phyloP scores from a whole-genome alignment of 92 coral and sea anemone species.

The Actinernus sp. region DNA sequence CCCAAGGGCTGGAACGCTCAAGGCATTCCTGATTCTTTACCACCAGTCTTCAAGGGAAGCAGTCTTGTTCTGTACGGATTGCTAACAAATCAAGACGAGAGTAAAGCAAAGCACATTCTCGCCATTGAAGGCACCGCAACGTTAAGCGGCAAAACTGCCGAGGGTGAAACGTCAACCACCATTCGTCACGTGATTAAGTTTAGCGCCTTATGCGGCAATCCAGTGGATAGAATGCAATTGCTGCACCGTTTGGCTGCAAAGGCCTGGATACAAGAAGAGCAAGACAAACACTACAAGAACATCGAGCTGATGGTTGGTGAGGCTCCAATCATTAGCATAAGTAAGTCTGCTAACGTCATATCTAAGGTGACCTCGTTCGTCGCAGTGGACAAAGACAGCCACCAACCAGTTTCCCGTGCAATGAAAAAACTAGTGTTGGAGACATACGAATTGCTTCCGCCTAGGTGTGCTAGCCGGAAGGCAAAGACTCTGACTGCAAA shows the following conservation, averaged over 20 bases:
- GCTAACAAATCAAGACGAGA: not conserved
- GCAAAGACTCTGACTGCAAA: too few species aligned
- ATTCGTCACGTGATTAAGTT: conserved; percentile 53
- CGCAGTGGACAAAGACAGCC: conserved; percentile 66
- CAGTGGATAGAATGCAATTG: conserved; percentile 13
- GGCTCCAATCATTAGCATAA: conserved; percentile 48
- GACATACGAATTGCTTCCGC: too few species aligned
- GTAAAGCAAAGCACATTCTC: not conserved
- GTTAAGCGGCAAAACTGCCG: conserved; percentile 37
- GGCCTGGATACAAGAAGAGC: conserved; percentile 45
- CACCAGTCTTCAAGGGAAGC: conserved; percentile 69
- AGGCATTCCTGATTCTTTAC: conserved; percentile 56
- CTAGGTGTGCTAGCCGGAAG: too few species aligned
- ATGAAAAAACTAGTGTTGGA: too few species aligned
- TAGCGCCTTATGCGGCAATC: conserved; percentile 42
- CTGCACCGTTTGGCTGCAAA: conserved; percentile 78
- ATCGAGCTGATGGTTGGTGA: not conserved
- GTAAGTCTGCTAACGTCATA: conserved; percentile 64
- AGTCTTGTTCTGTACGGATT: conserved; percentile 40
- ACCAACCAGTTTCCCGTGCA: too few species aligned
- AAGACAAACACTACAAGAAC: conserved; percentile 2
- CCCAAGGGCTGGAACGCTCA: conserved; percentile 57
- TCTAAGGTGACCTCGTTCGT: conserved; percentile 76
- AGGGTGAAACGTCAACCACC: not conserved
- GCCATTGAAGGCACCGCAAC: conserved; percentile 48